These are phyloP conservation scores for Paramormyrops kingsleyae DNA, from an alignment of 2,113 vertebrate genomes.

Conservation along the genomic window DNA sequence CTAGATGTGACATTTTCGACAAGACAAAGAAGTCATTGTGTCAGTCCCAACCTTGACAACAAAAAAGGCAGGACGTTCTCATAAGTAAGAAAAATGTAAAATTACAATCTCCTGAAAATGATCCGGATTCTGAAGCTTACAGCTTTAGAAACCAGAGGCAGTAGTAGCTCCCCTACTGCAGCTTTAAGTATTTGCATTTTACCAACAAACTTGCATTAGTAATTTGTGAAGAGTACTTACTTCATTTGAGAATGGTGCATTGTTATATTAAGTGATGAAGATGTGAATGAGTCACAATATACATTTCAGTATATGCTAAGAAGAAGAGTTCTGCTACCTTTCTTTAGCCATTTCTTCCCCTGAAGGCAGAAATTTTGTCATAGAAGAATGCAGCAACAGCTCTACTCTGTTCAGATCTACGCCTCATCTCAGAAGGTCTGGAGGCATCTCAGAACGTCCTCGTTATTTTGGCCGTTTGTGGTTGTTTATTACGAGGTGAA, in stretches of 20 bases:
- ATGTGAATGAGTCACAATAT: background rate
- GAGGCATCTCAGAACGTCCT: background rate
- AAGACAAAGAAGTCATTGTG: background rate
- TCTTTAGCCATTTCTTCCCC: background rate
- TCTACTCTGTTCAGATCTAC: background rate
- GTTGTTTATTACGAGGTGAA: background rate
- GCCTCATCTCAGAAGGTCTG: background rate
- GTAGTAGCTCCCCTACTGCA: background rate
- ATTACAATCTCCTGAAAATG: background rate
- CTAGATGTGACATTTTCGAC: background rate
- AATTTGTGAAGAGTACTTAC: background rate
- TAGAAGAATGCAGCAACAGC: background rate
- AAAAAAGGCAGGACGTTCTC: background rate
- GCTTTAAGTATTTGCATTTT: background rate
- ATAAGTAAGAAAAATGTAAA: background rate
- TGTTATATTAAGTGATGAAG: background rate
- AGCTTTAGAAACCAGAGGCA: background rate
- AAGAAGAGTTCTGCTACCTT: background rate
- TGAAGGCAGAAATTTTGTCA: background rate
- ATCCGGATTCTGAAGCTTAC: background rate
- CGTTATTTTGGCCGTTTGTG: background rate
- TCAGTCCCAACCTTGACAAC: no score
- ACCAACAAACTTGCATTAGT: background rate
- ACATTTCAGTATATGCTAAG: background rate
- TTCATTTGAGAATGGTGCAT: background rate